Conservation (phyloP, 2,888 invertebrate species). For the Dryobota labecula region DNA sequence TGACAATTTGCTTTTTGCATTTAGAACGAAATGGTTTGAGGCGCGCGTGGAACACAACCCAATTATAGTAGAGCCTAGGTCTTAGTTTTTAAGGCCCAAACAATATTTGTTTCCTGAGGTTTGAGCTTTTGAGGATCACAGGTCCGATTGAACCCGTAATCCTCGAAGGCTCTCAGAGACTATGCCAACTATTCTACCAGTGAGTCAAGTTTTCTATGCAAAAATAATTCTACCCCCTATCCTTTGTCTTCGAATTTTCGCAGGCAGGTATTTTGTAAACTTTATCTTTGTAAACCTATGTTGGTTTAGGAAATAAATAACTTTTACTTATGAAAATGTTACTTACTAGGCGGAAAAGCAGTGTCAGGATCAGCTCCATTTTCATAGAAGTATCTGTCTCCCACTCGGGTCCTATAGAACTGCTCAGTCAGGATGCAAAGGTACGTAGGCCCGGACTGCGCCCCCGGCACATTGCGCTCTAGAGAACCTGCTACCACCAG, state of each 20-base stretch:
- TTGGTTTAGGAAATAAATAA: not conserved
- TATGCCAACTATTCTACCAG: not conserved
- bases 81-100: not conserved
- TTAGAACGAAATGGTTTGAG: no score
- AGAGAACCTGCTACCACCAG: constrained; percentile 96
- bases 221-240: not conserved
- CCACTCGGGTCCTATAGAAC: constrained; percentile 95
- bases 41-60: no score
- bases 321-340: not conserved
- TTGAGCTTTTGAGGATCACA: no score
- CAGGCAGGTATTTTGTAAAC: not conserved
- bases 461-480: constrained; percentile 94
- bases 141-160: not conserved
- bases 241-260: not conserved
- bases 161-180: not conserved
- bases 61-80: not conserved
- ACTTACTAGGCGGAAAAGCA: constrained; percentile 92
- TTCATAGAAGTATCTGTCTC: constrained; percentile 97
- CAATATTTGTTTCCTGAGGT: not conserved
- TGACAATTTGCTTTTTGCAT: no score
- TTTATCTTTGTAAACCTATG: not conserved
- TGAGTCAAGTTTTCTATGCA: not conserved
- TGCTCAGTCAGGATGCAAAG: constrained; percentile 96
- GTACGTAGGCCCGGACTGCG: constrained; percentile 96
- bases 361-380: constrained; percentile 90